A percentile compares a stretch with the other conserved stretches of the same genome.
phyloP scores from a whole-genome alignment of 2,113 vertebrate species.

The Coracopsis vasa region DNA sequence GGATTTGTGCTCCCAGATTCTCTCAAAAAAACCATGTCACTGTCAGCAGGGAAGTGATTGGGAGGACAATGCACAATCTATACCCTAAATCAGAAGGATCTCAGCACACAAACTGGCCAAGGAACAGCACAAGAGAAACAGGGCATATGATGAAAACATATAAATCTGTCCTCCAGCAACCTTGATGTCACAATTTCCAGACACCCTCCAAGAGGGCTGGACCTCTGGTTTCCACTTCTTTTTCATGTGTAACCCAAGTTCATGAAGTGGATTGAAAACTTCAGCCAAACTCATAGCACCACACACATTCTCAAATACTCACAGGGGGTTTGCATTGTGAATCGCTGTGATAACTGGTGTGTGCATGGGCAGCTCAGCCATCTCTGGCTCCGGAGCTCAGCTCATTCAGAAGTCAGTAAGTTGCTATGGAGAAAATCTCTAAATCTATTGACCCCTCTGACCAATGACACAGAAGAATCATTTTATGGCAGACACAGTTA shows the following conservation, averaged over 20 bases:
- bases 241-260: neutral
- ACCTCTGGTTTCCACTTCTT: neutral
- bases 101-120: neutral
- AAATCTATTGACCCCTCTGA: neutral
- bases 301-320: neutral
- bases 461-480: neutral
- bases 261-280: neutral
- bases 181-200: neutral
- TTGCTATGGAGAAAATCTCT: neutral
- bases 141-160: neutral
- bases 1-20: neutral
- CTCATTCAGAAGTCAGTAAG: neutral
- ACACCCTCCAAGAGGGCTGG: neutral
- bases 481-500: neutral
- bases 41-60: conserved; percentile 17
- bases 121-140: conserved; percentile 6
- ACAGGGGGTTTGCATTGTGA: neutral
- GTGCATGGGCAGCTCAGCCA: neutral
- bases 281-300: neutral
- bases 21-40: neutral
- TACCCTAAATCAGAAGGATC: conserved; percentile 21
- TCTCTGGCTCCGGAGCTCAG: neutral
- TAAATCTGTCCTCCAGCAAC: conserved; percentile 28
- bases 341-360: rapidly evolving
- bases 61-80: conserved; percentile 15